phyloP scores from a whole-genome alignment of 2,797 vertebrate species.

The Cephalopachus bancanus region DNA sequence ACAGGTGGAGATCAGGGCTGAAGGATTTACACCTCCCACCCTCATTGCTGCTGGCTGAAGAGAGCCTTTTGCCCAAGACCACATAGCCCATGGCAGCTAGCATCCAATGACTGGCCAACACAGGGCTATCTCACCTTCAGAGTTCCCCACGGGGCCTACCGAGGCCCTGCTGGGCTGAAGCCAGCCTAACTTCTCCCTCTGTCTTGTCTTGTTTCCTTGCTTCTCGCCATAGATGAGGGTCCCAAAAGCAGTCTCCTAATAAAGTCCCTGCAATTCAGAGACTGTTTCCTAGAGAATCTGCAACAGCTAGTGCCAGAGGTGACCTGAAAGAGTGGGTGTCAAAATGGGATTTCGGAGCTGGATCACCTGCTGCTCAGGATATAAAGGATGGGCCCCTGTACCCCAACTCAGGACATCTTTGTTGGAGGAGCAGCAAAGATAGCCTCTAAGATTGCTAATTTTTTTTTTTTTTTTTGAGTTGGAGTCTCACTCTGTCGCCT shows the following conservation, averaged over 20 bases:
- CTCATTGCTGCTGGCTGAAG: neutral
- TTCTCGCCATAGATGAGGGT: neutral
- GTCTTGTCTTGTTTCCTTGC: neutral
- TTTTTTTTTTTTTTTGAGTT: neutral
- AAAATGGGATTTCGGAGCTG: neutral
- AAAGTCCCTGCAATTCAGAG: neutral
- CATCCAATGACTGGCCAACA: neutral
- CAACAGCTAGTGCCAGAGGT: neutral
- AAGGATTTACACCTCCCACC: neutral
- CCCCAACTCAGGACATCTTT: no score
- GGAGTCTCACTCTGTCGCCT: no score
- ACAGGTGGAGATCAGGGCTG: neutral
- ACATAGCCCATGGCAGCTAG: neutral
- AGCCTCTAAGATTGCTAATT: neutral
- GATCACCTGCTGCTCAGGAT: neutral
- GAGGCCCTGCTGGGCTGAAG: neutral
- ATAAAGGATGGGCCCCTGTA: neutral
- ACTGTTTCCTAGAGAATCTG: slow-evolving; percentile 1
- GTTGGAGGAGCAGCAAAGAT: neutral
- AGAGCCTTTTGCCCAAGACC: neutral
- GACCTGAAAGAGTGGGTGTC: neutral
- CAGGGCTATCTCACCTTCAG: neutral
- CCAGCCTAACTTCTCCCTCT: neutral
- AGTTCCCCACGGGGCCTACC: neutral
- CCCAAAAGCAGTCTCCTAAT: neutral